Percentiles rank a stretch among this genome's conserved stretches.
These are phyloP conservation scores for Xenopus petersii DNA, from an alignment of 2,797 vertebrate species.

Conservation along the genomic window DNA sequence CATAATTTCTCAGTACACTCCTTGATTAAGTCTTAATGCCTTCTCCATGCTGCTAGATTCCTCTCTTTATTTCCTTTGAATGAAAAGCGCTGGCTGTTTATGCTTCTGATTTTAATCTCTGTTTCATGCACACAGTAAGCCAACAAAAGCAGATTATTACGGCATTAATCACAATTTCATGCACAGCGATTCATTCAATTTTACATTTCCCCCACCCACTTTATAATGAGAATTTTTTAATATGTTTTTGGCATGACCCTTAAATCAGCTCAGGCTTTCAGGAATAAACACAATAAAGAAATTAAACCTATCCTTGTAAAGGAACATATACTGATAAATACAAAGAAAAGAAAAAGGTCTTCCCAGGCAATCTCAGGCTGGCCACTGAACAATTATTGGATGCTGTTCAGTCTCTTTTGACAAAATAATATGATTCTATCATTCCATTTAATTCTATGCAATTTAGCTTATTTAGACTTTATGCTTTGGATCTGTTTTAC, in stretches of 20 bases:
- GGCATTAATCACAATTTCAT: constrained; percentile 75
- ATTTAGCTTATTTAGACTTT: no score
- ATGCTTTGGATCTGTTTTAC: no score
- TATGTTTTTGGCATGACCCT: neutral
- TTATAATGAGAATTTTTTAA: constrained; percentile 8
- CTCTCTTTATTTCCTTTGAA: constrained; percentile 53
- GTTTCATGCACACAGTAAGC: constrained; percentile 53
- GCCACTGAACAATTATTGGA: no score
- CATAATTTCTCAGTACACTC: constrained; percentile 52
- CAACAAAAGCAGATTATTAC: constrained; percentile 70
- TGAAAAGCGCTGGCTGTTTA: constrained; percentile 56
- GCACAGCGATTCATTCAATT: constrained; percentile 51
- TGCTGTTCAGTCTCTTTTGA: no score
- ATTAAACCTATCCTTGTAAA: neutral
- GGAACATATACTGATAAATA: neutral
- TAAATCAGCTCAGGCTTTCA: neutral
- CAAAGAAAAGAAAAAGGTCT: no score
- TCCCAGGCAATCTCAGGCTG: no score
- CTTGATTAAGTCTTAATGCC: constrained; percentile 42
- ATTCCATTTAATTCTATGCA: no score
- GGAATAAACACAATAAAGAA: neutral
- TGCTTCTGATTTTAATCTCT: constrained; percentile 49
- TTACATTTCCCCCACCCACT: neutral
- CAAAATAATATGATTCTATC: no score
- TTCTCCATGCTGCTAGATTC: constrained; percentile 48